These are phyloP conservation scores for Syndactyla subalaris DNA, from an alignment of 2,797 vertebrate genomes.

Conservation along the genomic window DNA sequence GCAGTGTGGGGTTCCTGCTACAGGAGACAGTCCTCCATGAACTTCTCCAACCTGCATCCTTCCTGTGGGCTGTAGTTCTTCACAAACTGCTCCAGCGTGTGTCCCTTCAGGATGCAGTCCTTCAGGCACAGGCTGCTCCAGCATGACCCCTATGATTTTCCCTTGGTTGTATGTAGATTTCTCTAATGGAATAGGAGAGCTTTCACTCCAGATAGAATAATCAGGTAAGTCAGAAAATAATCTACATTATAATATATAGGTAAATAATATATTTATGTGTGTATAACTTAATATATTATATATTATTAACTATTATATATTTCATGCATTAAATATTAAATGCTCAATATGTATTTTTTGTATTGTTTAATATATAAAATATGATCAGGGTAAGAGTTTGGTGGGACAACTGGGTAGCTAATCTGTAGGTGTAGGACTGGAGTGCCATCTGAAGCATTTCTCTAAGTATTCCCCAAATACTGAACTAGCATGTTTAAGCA, in stretches of 20 bases:
- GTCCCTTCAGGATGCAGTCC: not conserved
- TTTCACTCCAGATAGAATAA: not conserved
- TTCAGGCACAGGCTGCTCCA: not conserved
- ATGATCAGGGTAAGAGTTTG: not conserved
- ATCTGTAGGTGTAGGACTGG: not conserved
- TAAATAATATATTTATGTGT: not conserved
- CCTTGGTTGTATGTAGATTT: not conserved
- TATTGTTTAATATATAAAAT: not conserved
- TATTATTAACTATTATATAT: not conserved
- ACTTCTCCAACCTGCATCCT: not conserved
- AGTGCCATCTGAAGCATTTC: not conserved
- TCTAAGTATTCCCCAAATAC: not conserved
- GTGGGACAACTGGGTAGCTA: not conserved
- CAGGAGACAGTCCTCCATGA: not conserved
- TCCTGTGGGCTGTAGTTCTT: not conserved
- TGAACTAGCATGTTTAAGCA: not conserved
- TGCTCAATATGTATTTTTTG: not conserved
- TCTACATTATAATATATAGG: not conserved
- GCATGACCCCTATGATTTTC: accelerated
- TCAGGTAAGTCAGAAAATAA: not conserved
- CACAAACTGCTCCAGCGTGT: accelerated
- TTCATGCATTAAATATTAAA: not conserved
- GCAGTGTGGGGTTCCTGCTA: not conserved
- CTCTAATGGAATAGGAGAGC: not conserved
- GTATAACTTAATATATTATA: not conserved